Evolutionary conservation across 1,140 invertebrate genomes (phyloP), one percentile per base, ranked within the genome.

Genomic region (Tetramorium alpestre): DNA sequence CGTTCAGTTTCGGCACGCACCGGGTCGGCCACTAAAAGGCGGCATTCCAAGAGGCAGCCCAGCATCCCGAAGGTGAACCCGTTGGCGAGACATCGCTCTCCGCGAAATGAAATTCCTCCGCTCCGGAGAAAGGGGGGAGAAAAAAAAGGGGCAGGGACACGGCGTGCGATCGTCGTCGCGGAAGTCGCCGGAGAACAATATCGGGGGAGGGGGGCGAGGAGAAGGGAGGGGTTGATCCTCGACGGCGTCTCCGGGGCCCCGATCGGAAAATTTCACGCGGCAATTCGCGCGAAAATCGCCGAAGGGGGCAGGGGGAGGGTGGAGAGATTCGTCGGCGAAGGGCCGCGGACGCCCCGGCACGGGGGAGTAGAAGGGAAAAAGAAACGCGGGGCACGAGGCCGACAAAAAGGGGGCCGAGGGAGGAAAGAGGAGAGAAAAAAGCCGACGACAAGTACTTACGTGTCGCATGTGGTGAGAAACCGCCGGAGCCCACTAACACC

Each of bases 391-490:
- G 44, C 25, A 33, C 44, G 69, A 11, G 22, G 13, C 2, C 11
- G 44, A 3, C 28, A 47, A 51, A 72, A 33, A 13, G n/a, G 41
- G 41, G 11, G 22, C 10, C 3, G 18, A 38, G 8, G 8, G 41
- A 3, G 58, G 16, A 16, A 18, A 0, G 33, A 5, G 33, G 38
- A 65, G n/a, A 51, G 22, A 18, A 11, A 38, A 10, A 11, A 47
- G 11, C 33, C 28, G 11, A 64, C 1, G 8, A n/a, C 28, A 2
- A 7, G n/a, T 87, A 88, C 41, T 88, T 64, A 70, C 80, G 85
- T 88, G 75, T 88, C 84, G 73, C 89, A 76, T 85, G 80, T 33
- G 72, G 70, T 22, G 73, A 82, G 65, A 84, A 76, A 33, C 60
- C 54, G 13, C 25, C 13, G 22, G 77, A 72, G 33, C 65, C 62